Evolutionary conservation across 1,140 invertebrate genomes (phyloP), one percentile per base, ranked within the genome.

Genomic region (Leptonema lineaticorne): DNA sequence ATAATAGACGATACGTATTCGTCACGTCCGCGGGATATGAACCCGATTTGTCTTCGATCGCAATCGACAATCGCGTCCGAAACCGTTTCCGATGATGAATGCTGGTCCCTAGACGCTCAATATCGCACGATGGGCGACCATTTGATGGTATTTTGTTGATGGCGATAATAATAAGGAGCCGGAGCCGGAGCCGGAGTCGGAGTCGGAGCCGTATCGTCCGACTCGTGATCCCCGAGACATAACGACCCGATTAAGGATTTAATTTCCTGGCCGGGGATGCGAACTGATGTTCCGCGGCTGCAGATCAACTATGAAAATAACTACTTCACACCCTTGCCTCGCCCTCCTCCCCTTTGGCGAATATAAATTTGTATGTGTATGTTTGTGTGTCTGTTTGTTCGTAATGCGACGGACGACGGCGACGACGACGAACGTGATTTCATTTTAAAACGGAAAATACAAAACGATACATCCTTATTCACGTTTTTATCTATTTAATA

Each of bases 251-350:
- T 67, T 67, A 67, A 28, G 33, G 65, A 67, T 67, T 67, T 67
- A 67, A 67, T 67, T 67, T 67, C 65, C 65, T 67, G 65, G 18
- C 50, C 37, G 57, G 53, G 50, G 65, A 67, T 30, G 65, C 50
- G 56, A 59, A 67, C 65, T 67, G 65, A 67, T 67, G 65, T 58
- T 53, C 53, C 56, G 65, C 57, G 56, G 65, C 56, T 67, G 56
- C 65, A 67, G 65, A 67, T 67, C 65, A 67, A 67, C 65, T 67
- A 67, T 67, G 65, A 67, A 67, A 60, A 67, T 59, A 59, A 67
- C 64, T 58, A 67, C 50, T 67, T 67, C 56, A 67, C 65, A 58
- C 50, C 50, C 65, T 56, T n/a, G n/a, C n/a, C n/a, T n/a, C n/a
- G n/a, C n/a, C n/a, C n/a, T n/a, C n/a, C n/a, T n/a, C n/a, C n/a